Conservation (phyloP, 2,797 vertebrate genomes). For the Mormyrus proboscirostris region DNA sequence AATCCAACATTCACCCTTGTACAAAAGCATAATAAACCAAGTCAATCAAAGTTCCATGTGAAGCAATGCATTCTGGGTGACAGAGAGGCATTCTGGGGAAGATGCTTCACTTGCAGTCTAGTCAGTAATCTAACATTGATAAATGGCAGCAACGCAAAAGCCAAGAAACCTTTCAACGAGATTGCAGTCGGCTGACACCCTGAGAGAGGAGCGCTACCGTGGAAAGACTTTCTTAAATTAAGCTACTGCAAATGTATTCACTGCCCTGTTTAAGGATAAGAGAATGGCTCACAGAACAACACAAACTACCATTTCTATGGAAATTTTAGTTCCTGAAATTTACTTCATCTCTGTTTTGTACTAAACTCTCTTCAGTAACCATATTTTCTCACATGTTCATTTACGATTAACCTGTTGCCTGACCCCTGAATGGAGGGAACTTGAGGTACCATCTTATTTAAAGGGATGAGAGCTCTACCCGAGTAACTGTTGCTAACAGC, state of each 20-base stretch:
- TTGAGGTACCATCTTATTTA: neutral
- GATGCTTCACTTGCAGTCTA: neutral
- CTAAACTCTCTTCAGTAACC: neutral
- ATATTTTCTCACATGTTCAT: neutral
- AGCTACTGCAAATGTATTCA: neutral
- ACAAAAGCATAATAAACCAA: neutral
- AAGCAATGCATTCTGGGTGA: constrained; percentile 1
- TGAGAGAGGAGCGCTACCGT: neutral
- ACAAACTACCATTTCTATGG: neutral
- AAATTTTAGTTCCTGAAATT: neutral
- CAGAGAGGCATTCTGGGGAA: constrained; percentile 3
- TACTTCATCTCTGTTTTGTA: neutral
- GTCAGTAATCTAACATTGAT: neutral
- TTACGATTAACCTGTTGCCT: neutral
- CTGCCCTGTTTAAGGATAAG: neutral
- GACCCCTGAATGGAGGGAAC: neutral
- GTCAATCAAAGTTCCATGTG: neutral
- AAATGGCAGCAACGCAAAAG: constrained; percentile 8
- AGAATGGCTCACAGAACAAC: neutral
- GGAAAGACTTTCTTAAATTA: neutral
- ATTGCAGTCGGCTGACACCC: constrained; percentile 5
- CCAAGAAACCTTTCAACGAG: constrained; percentile 17
- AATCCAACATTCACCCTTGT: neutral
- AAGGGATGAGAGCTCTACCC: neutral
- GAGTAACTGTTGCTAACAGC: neutral